phyloP scores from a whole-genome alignment of 2,888 invertebrate genomes.

The Tortrix viridana region DNA sequence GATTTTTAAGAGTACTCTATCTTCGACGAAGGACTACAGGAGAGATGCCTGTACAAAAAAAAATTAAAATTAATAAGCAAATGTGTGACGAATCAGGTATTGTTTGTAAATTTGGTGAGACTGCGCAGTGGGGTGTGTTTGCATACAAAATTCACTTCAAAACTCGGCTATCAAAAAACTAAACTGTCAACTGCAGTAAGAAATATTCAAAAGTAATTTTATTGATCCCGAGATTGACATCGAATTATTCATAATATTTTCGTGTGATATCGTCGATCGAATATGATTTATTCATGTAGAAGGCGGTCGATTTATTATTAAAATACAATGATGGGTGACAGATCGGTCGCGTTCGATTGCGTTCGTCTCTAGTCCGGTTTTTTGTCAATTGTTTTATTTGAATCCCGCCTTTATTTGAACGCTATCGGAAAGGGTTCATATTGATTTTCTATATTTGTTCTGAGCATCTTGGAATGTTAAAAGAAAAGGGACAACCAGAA shows the following conservation, averaged over 20 bases:
- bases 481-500: slow-evolving; percentile 48
- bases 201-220: slow-evolving; percentile 40
- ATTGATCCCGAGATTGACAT: slow-evolving; percentile 39
- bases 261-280: slow-evolving; percentile 46
- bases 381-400: slow-evolving; percentile 66
- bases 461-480: slow-evolving; percentile 62
- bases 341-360: slow-evolving; percentile 72
- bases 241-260: slow-evolving; percentile 31
- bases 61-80: slow-evolving; percentile 50
- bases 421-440: slow-evolving; percentile 75
- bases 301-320: slow-evolving; percentile 57
- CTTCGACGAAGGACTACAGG: slow-evolving; percentile 42
- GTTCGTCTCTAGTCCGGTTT: slow-evolving; percentile 49
- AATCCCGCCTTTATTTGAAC: slow-evolving; percentile 71
- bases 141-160: slow-evolving; percentile 50
- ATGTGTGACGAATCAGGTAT: slow-evolving; percentile 57
- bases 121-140: slow-evolving; percentile 63
- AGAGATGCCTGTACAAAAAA: slow-evolving; percentile 29
- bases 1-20: slow-evolving; percentile 68
- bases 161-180: slow-evolving; percentile 41
- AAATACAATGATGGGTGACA: slow-evolving; percentile 77
- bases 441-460: slow-evolving; percentile 80
- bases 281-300: slow-evolving; percentile 62
- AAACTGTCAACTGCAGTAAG: slow-evolving; percentile 11
- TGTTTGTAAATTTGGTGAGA: slow-evolving; percentile 74